Conservation (phyloP, 2,113 vertebrate species). For the Theristicus caerulescens region DNA sequence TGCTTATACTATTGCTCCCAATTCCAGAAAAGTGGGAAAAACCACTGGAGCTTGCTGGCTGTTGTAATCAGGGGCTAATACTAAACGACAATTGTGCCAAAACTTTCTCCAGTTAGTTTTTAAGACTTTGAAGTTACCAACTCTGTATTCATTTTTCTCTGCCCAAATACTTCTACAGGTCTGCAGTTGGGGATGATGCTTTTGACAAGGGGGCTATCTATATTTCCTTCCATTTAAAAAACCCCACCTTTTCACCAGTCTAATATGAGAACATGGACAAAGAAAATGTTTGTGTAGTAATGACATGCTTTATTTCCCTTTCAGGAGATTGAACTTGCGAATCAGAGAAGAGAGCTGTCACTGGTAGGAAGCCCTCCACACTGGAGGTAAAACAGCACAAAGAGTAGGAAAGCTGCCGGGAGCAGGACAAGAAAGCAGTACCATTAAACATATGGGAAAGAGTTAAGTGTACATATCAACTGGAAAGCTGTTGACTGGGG, state of each 20-base stretch:
- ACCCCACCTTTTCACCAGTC: neutral
- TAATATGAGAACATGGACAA: neutral
- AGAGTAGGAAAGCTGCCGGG: neutral
- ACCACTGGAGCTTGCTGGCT: neutral
- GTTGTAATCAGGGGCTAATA: neutral
- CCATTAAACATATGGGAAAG: neutral
- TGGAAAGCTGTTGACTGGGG: neutral
- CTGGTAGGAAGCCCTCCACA: neutral
- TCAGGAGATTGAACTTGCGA: neutral
- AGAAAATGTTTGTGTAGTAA: neutral
- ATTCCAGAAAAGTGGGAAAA: neutral
- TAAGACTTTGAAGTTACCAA: neutral
- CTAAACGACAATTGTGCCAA: neutral
- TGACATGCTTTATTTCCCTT: neutral
- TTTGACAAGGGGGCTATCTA: neutral
- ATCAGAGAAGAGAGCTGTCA: neutral
- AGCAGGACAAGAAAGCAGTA: neutral
- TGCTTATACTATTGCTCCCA: neutral
- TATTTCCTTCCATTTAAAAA: neutral
- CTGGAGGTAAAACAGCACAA: neutral
- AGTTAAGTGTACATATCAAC: neutral
- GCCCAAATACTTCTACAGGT: neutral
- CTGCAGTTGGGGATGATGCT: neutral
- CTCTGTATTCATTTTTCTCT: neutral
- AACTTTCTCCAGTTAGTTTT: neutral